Evolutionary conservation across 1,140 invertebrate species (phyloP).

Genomic region (Cataglyphis hispanica): DNA sequence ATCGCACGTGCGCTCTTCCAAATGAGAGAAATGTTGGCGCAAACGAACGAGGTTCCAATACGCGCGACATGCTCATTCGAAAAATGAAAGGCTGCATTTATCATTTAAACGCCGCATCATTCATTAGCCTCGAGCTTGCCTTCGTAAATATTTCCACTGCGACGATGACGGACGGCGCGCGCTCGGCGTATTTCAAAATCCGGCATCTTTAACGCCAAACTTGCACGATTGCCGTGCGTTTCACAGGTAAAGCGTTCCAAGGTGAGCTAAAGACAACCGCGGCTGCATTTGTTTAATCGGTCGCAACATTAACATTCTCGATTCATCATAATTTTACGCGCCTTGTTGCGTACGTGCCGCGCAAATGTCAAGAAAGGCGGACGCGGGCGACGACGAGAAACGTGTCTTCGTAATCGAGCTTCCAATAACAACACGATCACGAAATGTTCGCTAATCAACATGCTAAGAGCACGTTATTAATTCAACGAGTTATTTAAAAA

Average conservation of each 20-base stretch:
- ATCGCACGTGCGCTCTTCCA: not conserved
- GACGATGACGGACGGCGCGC: not conserved
- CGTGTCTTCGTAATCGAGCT: not conserved
- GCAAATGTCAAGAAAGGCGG: slow-evolving; percentile 11
- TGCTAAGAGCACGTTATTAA: not conserved
- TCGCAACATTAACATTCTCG: slow-evolving; percentile 73
- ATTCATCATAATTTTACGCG: slow-evolving; percentile 73
- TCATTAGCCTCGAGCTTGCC: slow-evolving; percentile 42
- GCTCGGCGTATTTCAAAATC: slow-evolving; percentile 19
- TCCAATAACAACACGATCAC: not conserved
- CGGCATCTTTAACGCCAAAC: not conserved
- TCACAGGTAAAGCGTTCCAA: slow-evolving; percentile 72
- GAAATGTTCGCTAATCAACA: not conserved
- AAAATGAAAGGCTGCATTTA: slow-evolving; percentile 46
- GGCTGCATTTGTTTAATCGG: slow-evolving; percentile 74
- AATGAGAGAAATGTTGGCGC: not conserved
- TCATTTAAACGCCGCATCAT: slow-evolving; percentile 21
- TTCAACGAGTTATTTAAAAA: not conserved
- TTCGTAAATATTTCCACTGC: slow-evolving; percentile 6
- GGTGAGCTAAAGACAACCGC: slow-evolving; percentile 66
- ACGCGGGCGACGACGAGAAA: not conserved
- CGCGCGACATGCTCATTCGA: slow-evolving; percentile 16
- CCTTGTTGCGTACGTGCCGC: not conserved
- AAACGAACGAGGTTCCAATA: not conserved
- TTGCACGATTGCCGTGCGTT: slow-evolving; percentile 23